Conservation (phyloP, 2,113 vertebrate genomes). For the Chitala chitala region DNA sequence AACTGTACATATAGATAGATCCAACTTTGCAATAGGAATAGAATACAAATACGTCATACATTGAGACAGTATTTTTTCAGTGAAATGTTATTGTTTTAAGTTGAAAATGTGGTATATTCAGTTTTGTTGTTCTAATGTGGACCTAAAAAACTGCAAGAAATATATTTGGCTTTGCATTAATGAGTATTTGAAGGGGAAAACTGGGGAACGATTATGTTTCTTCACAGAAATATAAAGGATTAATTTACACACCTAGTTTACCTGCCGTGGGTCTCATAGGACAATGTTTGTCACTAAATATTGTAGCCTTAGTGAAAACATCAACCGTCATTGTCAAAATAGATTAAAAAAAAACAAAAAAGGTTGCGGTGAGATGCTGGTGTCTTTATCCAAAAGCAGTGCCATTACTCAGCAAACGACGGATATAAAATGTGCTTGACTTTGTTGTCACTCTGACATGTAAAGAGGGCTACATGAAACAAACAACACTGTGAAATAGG, state of each 20-base stretch:
- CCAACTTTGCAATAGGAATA: no score
- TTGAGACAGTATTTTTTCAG: no score
- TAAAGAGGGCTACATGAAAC: no score
- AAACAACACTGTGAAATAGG: no score
- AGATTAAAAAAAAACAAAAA: constrained; percentile 17
- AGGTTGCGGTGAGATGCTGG: not conserved
- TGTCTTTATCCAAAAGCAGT: no score
- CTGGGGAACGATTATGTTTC: constrained; percentile 55
- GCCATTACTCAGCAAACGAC: not conserved
- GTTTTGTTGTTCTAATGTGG: constrained; percentile 52
- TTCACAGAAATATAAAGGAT: constrained; percentile 46
- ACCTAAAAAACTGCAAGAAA: constrained; percentile 50
- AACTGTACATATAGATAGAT: not conserved
- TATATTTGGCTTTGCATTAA: constrained; percentile 53
- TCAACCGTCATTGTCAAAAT: constrained; percentile 20
- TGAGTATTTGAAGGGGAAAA: constrained; percentile 44
- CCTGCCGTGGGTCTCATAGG: not conserved
- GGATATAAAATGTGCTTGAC: not conserved
- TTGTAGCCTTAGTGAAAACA: constrained; percentile 30
- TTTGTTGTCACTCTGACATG: not conserved
- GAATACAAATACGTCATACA: no score
- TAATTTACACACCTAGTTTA: constrained; percentile 31
- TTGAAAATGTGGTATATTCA: constrained; percentile 12
- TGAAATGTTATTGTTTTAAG: no score
- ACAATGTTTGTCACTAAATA: not conserved